phyloP scores from a whole-genome alignment of 2,888 invertebrate genomes.

The Myopa tessellatipennis region DNA sequence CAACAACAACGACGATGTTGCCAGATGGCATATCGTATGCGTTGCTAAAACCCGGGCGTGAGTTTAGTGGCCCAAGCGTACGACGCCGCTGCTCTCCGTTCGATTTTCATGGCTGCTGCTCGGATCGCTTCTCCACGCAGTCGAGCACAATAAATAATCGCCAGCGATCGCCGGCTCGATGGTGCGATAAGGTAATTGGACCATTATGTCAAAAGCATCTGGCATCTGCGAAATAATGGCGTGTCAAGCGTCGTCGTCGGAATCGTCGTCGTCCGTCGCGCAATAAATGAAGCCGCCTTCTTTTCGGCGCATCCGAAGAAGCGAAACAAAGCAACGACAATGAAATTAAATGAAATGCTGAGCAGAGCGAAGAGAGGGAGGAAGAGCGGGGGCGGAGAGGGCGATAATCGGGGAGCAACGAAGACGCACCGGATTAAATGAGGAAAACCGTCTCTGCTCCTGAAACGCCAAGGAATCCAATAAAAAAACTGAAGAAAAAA shows the following conservation, averaged over 20 bases:
- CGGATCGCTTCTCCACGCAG: slow-evolving; percentile 23
- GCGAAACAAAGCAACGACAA: not conserved
- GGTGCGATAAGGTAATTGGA: slow-evolving; percentile 66
- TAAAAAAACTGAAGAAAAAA: too few relatives aligned
- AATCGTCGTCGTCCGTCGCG: too few relatives aligned
- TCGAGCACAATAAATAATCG: slow-evolving; percentile 46
- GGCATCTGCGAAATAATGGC: slow-evolving; percentile 65
- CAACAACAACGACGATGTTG: not conserved
- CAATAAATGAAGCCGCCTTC: not conserved
- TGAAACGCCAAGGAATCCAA: too few relatives aligned
- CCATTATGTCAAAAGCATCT: slow-evolving; percentile 66
- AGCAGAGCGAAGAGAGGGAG: not conserved
- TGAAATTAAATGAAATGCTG: not conserved
- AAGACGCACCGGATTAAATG: too few relatives aligned
- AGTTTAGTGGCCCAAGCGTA: too few relatives aligned
- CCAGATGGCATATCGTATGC: not conserved
- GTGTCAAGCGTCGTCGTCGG: slow-evolving; percentile 58
- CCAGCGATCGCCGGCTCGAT: slow-evolving; percentile 54
- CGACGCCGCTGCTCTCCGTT: too few relatives aligned
- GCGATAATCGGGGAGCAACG: not conserved
- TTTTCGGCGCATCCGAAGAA: not conserved
- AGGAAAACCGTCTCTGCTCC: too few relatives aligned
- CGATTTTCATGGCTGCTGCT: not conserved
- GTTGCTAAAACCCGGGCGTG: too few relatives aligned
- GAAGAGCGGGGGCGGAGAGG: not conserved